phyloP scores from a whole-genome alignment of 1,140 invertebrate genomes.

The Delia radicum region DNA sequence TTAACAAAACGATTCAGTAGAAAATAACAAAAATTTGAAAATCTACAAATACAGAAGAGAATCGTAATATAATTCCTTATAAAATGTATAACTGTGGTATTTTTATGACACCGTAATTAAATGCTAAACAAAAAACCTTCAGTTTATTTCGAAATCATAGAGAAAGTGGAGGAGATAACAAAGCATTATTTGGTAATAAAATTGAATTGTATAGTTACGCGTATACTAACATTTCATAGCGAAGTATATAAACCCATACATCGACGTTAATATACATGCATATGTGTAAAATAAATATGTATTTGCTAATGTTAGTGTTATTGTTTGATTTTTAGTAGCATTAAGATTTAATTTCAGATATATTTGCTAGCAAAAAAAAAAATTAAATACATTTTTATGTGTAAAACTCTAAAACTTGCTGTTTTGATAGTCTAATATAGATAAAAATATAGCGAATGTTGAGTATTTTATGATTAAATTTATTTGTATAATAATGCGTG shows the following conservation, averaged over 20 bases:
- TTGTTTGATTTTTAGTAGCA: background rate
- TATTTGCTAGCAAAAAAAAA: background rate
- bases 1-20: background rate
- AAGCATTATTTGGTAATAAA: background rate
- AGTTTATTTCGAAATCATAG: background rate
- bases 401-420: too few species aligned
- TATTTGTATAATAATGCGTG: too few species aligned
- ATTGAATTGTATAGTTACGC: background rate
- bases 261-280: background rate
- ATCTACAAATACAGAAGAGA: background rate
- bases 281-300: background rate
- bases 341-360: constrained; percentile 4
- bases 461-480: too few species aligned
- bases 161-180: background rate
- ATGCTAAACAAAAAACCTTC: background rate
- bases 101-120: background rate
- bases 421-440: too few species aligned
- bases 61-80: background rate
- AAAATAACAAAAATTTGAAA: background rate
- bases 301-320: background rate
- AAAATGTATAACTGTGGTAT: background rate
- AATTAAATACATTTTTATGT: background rate
- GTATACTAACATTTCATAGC: background rate
- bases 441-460: too few species aligned
- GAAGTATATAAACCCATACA: too few species aligned